Evolutionary conservation across 2,113 vertebrate species (phyloP), one percentile per base, ranked within the genome.

Genomic region (Pogonocichla stellata): DNA sequence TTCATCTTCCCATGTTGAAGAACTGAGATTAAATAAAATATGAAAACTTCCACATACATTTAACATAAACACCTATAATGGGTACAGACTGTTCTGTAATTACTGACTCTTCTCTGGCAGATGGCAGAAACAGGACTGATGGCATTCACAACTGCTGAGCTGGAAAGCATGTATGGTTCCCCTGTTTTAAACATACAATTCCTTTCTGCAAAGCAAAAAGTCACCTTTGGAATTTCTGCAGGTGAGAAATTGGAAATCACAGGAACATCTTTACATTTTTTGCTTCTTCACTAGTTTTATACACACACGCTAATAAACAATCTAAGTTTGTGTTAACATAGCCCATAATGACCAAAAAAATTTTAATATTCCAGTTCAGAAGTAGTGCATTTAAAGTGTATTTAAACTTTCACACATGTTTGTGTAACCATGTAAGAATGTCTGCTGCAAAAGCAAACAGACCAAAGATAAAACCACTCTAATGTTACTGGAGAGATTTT

Each of bases 341-440:
- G 31, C 12, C 28, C 10, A 4, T 29, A 57, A 48, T 19, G 6
- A 67, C 26, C 6, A 56, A 38, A 38, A 65, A 38, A 33, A 5
- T 10, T 51, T 17, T 16, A 56, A 19, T 51, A 19, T 2, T 26
- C 7, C 6, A 56, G 24, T 60, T 91, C 19, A 51, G 38, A 75
- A 74, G 22, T 9, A 51, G 3, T n/a, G 5, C 10, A 12, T 9
- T n/a, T n/a, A n/a, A 48, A 10, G 6, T 6, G 0, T 54, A 64
- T 64, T 89, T 43, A 65, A 85, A 75, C 18, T 82, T 93, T 14
- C 28, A 56, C 17, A 48, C 2, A 6, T 3, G 11, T 53, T 24
- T 25, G 16, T 28, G 33, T 33, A 79, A 67, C 24, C 22, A 19
- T 0, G 0, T 34, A 84, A 80, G 36, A 79, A 60, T 7, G 34